Evolutionary conservation across 2,888 invertebrate species (phyloP), one percentile per base, ranked within the genome.

Genomic region (Drosophila tripunctata): DNA sequence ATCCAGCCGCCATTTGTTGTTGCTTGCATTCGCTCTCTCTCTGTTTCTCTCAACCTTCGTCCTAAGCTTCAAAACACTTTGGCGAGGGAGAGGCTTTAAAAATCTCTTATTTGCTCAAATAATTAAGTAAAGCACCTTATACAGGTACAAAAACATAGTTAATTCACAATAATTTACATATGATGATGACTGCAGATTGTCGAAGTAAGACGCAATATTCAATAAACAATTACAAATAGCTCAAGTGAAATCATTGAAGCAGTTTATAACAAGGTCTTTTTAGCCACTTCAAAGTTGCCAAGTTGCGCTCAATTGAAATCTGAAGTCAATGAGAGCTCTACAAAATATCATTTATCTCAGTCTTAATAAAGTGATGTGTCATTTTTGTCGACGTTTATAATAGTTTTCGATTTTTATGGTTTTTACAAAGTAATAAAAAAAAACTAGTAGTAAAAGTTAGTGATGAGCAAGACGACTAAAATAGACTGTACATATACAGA

Each of bases 281-380:
- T 15, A 27, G 27, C 17, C 21, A 45, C 63, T 67, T 55, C 31
- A 62, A 45, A 47, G 41, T 48, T 43, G 47, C 22, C 58, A 67
- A 58, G 54, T 48, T 35, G 36, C n/a, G n/a, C 54, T 17, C 69
- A 38, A 48, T 60, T 74, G 19, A 74, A 73, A 14, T 17, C 35
- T 31, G 31, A 8, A n/a, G 21, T 27, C 41, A 67, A 27, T 44
- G 48, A n/a, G 36, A 43, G 45, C 40, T 27, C 52, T 47, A 33
- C 22, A 54, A 52, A 41, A 27, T 51, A 33, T 51, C 15, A 50
- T 40, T 22, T 38, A 58, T 36, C 40, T 41, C 21, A 27, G 38
- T 41, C 36, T 55, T 52, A 47, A 55, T 52, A 48, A 51, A 41
- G n/a, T 74, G 64, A 61, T 72, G 75, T 50, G 72, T 81, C 78